Percentiles rank a stretch among this genome's conserved stretches.
phyloP scores from a whole-genome alignment of 2,113 vertebrate species.

The Ranitomeya imitator region DNA sequence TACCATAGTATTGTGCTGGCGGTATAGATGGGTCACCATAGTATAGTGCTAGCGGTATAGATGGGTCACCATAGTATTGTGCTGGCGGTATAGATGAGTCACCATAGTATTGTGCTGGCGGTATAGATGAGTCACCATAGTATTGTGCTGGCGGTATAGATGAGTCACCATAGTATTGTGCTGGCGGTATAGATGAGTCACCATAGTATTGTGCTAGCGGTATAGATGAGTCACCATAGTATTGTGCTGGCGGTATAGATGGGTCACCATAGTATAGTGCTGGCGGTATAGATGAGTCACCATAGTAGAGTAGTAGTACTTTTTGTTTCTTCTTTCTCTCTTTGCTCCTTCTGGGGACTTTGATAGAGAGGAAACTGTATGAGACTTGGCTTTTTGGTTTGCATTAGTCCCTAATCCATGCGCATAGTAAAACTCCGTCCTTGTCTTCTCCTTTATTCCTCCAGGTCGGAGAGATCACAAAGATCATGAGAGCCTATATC shows the following conservation, averaged over 20 bases:
- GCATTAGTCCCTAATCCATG: neutral
- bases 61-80: too few relatives aligned
- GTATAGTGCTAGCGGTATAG: too few relatives aligned
- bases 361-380: too few relatives aligned
- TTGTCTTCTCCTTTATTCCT: neutral
- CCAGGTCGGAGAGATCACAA: slow-evolving; percentile 89
- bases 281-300: neutral
- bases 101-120: neutral
- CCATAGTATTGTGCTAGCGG: neutral
- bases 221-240: neutral
- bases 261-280: neutral
- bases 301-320: neutral
- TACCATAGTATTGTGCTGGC: neutral
- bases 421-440: neutral
- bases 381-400: neutral
- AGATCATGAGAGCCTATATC: slow-evolving; percentile 95
- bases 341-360: too few relatives aligned
- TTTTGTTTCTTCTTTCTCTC: too few relatives aligned
- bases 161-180: neutral
- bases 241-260: neutral
- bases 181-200: neutral
- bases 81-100: neutral
- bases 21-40: neutral
- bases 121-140: neutral
- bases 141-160: neutral